These are phyloP conservation scores for Acanthosepion esculentum DNA, from an alignment of 2,888 invertebrate genomes.

Conservation along the genomic window DNA sequence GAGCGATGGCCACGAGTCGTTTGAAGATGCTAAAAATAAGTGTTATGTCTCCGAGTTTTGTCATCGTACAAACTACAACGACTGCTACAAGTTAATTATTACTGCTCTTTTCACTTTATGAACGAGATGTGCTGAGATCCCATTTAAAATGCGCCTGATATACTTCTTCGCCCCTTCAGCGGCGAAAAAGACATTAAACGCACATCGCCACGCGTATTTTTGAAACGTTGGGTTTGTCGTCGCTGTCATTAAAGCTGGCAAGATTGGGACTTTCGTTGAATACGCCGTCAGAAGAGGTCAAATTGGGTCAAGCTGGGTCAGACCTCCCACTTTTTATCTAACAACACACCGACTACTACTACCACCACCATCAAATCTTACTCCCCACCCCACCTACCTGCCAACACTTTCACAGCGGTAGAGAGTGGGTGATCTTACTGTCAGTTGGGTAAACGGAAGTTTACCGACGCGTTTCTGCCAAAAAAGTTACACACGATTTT, in stretches of 20 bases:
- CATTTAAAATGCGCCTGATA: background rate
- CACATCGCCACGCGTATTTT: background rate
- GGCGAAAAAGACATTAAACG: background rate
- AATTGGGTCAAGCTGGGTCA: background rate
- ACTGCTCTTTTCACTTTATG: background rate
- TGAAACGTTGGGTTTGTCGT: background rate
- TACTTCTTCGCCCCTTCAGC: background rate
- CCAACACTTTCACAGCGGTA: background rate
- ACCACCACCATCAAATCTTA: background rate
- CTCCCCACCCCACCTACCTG: background rate
- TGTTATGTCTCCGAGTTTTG: no score
- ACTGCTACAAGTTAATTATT: no score
- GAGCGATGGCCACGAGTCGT: no score
- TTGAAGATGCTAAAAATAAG: no score
- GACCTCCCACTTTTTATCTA: background rate
- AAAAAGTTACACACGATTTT: background rate
- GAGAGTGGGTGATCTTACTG: background rate
- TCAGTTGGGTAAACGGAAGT: background rate
- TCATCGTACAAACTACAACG: no score
- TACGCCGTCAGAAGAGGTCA: background rate
- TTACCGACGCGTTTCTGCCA: background rate
- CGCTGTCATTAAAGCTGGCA: background rate
- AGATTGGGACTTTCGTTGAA: background rate
- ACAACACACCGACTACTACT: background rate
- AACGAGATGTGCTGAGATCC: background rate